A percentile compares a stretch with the other conserved stretches of the same genome.
Evolutionary conservation across 53 echinoderm and acorn worm genomes (phyloP).

Genomic region (Pentamera pediparva): DNA sequence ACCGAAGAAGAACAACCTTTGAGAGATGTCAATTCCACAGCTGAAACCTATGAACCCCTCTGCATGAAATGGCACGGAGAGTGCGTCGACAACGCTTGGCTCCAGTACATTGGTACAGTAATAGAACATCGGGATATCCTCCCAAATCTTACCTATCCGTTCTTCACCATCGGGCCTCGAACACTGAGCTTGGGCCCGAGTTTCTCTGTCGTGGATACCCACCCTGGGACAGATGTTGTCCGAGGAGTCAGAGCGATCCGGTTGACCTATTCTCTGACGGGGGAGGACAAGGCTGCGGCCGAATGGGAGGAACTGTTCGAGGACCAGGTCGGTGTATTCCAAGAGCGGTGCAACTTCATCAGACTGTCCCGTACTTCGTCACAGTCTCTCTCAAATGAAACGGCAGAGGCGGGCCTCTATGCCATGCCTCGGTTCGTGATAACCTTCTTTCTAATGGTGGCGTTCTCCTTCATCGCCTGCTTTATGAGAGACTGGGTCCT

Average conservation of each 20-base stretch:
- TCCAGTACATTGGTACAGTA: conserved; percentile 46
- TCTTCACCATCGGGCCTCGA: conserved; percentile 1
- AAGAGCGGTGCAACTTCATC: conserved; percentile 40
- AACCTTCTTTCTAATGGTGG: conserved; percentile 79
- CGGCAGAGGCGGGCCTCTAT: conserved; percentile 65
- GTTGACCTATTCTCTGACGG: conserved; percentile 61
- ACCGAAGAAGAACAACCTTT: too few relatives aligned
- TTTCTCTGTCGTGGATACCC: conserved; percentile 54
- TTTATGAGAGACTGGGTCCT: conserved; percentile 98
- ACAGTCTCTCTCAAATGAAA: conserved; percentile 63
- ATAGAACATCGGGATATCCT: conserved; percentile 36
- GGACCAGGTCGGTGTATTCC: conserved; percentile 36
- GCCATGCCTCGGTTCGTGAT: conserved; percentile 72
- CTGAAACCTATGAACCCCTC: conserved; percentile 43
- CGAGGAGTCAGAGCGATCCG: conserved; percentile 49
- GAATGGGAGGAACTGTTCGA: conserved; percentile 80
- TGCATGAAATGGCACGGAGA: conserved; percentile 70
- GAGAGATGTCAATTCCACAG: conserved; percentile 51
- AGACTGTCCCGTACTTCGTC: conserved; percentile 57
- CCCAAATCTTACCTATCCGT: conserved; percentile 62
- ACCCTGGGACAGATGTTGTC: conserved; percentile 42
- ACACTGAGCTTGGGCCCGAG: conserved; percentile 58
- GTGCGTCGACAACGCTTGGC: conserved; percentile 71
- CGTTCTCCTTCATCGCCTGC: conserved; percentile 84
- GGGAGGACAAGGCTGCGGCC: conserved; percentile 33